A percentile compares a stretch with the other conserved stretches of the same genome.
Evolutionary conservation across 1,140 invertebrate genomes (phyloP).

Genomic region (Drosophila jambulina): DNA sequence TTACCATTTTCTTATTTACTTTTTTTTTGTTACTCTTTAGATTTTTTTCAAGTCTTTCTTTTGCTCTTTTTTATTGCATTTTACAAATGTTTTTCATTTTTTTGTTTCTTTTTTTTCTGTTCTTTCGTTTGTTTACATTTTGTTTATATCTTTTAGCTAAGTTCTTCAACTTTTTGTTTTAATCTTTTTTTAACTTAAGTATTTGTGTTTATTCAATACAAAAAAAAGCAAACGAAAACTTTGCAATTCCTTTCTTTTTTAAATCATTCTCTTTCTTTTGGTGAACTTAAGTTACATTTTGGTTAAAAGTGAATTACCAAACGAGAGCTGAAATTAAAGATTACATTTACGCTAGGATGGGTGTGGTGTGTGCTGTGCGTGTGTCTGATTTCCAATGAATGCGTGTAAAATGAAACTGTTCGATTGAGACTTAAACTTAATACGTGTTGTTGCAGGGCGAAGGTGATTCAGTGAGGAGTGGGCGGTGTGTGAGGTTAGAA

Average conservation of each 20-base stretch:
- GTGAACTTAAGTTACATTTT: slow-evolving; percentile 64
- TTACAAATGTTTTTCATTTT: slow-evolving; percentile 72
- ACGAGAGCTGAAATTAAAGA: slow-evolving; percentile 65
- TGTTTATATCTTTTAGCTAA: slow-evolving; percentile 72
- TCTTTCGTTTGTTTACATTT: slow-evolving; percentile 26
- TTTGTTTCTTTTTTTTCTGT: slow-evolving; percentile 49
- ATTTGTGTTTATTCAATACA: slow-evolving; percentile 54
- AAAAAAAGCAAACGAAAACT: slow-evolving; percentile 70
- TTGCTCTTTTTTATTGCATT: slow-evolving; percentile 85
- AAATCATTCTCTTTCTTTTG: slow-evolving; percentile 35
- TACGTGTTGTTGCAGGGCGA: slow-evolving; percentile 41
- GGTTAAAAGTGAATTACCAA: slow-evolving; percentile 61
- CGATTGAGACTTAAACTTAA: slow-evolving; percentile 69
- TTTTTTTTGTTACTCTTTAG: slow-evolving; percentile 54
- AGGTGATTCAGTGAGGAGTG: slow-evolving; percentile 10
- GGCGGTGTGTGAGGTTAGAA: not conserved
- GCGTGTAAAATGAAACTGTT: slow-evolving; percentile 51
- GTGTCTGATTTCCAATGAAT: slow-evolving; percentile 32
- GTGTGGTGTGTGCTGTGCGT: slow-evolving; percentile 45
- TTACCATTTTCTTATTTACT: slow-evolving; percentile 47
- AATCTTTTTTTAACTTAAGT: slow-evolving; percentile 63
- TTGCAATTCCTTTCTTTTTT: slow-evolving; percentile 53
- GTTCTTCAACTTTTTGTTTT: slow-evolving; percentile 60
- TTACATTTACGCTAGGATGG: slow-evolving; percentile 75
- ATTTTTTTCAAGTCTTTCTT: slow-evolving; percentile 85